Evolutionary conservation across 2,113 vertebrate species (phyloP).

Genomic region (Crotalus horridus): DNA sequence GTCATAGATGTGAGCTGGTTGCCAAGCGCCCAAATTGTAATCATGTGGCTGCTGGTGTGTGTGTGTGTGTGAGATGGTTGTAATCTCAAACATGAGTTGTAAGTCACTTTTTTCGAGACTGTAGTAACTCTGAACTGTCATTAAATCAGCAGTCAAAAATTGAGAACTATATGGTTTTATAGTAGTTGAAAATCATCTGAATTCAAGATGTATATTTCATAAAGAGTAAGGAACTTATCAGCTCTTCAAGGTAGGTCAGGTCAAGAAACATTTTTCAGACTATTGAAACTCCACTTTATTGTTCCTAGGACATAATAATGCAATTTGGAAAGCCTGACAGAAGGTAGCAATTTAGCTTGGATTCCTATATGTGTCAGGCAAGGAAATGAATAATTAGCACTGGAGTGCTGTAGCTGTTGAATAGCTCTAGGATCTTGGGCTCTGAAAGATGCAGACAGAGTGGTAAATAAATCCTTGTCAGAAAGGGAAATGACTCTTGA

Average conservation of each 20-base stretch:
- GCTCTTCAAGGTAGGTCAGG: background rate
- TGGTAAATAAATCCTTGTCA: background rate
- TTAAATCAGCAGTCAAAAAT: background rate
- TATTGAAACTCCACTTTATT: background rate
- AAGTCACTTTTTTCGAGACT: background rate
- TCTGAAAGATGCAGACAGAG: background rate
- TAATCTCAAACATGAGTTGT: background rate
- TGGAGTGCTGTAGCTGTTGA: background rate
- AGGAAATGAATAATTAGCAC: background rate
- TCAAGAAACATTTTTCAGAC: background rate
- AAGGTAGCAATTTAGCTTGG: background rate
- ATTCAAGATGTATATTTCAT: background rate
- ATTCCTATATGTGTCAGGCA: background rate
- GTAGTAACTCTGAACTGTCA: background rate
- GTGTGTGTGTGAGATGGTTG: background rate
- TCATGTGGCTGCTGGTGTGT: background rate
- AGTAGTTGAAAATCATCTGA: background rate
- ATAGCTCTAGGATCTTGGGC: background rate
- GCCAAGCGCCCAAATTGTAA: background rate
- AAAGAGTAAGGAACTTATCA: background rate
- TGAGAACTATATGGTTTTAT: background rate
- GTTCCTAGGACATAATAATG: background rate
- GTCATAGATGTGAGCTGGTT: background rate
- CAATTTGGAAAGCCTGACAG: background rate
- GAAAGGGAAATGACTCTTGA: background rate